Evolutionary conservation across 2,113 vertebrate genomes (phyloP).

Genomic region (Galeopterus variegatus): DNA sequence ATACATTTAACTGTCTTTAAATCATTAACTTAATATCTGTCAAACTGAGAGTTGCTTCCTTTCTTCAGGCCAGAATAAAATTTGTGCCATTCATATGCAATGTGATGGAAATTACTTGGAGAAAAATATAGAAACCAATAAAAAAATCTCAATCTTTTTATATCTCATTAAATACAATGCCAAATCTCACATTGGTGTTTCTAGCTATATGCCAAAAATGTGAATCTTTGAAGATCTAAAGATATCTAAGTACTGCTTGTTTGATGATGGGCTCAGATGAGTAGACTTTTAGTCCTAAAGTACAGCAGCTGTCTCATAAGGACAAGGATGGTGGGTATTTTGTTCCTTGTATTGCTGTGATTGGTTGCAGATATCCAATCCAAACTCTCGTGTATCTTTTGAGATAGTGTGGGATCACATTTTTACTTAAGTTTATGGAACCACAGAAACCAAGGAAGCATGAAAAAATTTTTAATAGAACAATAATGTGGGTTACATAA

Average conservation of each 20-base stretch:
- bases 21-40: neutral
- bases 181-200: neutral
- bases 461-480: neutral
- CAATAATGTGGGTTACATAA: neutral
- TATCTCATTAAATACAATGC: neutral
- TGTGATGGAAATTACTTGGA: neutral
- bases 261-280: neutral
- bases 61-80: neutral
- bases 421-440: neutral
- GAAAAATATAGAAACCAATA: neutral
- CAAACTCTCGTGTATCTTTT: neutral
- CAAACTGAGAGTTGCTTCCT: neutral
- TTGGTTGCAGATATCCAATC: neutral
- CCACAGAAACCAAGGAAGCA: neutral
- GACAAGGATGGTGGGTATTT: rapidly evolving
- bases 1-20: constrained; percentile 31
- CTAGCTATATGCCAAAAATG: neutral
- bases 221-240: neutral
- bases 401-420: neutral
- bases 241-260: neutral
- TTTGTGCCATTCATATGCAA: neutral
- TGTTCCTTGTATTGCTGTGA: neutral
- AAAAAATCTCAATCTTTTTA: neutral
- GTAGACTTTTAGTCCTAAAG: rapidly evolving
- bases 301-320: neutral